phyloP scores from a whole-genome alignment of 2,113 vertebrate genomes.

The Pseudopodoces humilis region DNA sequence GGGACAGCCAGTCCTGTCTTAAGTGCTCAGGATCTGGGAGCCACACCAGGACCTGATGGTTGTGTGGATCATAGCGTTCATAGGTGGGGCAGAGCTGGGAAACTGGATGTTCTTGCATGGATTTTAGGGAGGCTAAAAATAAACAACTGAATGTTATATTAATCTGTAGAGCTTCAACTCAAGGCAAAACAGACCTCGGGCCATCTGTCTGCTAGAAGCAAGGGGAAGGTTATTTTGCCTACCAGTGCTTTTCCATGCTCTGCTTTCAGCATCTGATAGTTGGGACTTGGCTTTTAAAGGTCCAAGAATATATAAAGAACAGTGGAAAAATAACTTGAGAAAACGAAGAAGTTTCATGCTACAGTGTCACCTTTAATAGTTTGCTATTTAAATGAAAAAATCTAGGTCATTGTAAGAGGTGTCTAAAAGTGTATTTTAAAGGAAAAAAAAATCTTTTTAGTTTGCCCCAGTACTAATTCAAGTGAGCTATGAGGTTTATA shows the following conservation, averaged over 20 bases:
- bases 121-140: conserved; percentile 13
- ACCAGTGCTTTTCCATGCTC: background rate
- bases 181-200: background rate
- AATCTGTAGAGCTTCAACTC: background rate
- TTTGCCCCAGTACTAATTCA: background rate
- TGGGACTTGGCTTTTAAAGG: background rate
- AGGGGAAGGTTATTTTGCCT: conserved; percentile 13
- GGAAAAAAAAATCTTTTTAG: background rate
- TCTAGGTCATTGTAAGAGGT: background rate
- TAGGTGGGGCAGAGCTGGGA: background rate
- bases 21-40: background rate
- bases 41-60: background rate
- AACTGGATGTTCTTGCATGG: background rate
- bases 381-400: background rate
- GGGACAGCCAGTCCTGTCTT: background rate
- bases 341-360: background rate
- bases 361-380: background rate
- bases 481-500: background rate
- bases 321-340: background rate
- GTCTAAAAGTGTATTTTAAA: background rate
- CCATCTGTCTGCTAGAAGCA: background rate
- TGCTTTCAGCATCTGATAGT: background rate
- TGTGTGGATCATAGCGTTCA: background rate
- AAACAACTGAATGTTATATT: background rate
- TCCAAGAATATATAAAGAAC: background rate